Evolutionary conservation across 1,140 invertebrate species (phyloP), one percentile per base, ranked within the genome.

Genomic region (Saccostrea echinata): DNA sequence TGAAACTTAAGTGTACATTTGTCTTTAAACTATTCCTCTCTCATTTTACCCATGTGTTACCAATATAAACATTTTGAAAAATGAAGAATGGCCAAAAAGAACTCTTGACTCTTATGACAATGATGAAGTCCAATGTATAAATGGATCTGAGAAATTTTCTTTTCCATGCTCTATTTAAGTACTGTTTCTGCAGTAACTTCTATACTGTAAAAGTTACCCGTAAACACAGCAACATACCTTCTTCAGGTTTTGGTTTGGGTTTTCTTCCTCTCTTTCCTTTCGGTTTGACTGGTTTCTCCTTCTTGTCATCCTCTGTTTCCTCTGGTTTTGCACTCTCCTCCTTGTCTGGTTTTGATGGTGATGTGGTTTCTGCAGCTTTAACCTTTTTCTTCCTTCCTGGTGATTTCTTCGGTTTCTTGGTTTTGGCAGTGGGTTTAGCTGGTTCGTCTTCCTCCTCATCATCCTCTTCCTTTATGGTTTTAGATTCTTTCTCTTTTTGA

Each of bases 251-350:
- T 6, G 86, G 88, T 88, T 92, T 92, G 51, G 91, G 91, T 85
- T 91, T 91, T 76, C 80, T 88, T 80, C 88, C 91, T 88, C 57
- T 90, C 87, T 90, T 92, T 35, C 85, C 80, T 52, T 89, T 89
- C 68, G 88, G 33, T 85, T 89, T 91, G 0, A 68, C 61, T 52
- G 87, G 87, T 71, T 84, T 12, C 85, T 85, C 84, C 24, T 21
- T 0, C 51, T 43, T 71, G 8, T 27, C 2, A 18, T 88, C 53
- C n/a, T 84, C 52, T 76, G 18, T 16, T 83, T 87, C 51, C 35
- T 84, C 86, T 68, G 9, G 57, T 24, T 88, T 81, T 24, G 86
- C 57, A 33, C 85, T 84, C 61, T 33, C 84, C 30, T 88, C 55
- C n/a, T 80, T n/a, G 21, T 83, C 16, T 21, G 61, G 21, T 88